These are phyloP conservation scores for Uropetala carovei DNA, from an alignment of 2,888 invertebrate genomes.

Conservation along the genomic window DNA sequence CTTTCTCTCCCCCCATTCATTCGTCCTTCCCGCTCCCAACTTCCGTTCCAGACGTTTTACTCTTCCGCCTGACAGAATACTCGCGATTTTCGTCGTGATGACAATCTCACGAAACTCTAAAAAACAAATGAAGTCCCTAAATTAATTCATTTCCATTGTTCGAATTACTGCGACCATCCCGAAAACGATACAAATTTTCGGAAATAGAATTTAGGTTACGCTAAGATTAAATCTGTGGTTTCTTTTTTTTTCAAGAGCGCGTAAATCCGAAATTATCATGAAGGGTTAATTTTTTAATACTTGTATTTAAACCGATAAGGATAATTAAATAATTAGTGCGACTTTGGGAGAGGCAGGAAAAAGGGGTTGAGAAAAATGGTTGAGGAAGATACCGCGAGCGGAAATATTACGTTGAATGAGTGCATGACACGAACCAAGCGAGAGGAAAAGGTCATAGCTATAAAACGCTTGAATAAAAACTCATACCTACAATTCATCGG, in stretches of 20 bases:
- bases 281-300: not conserved
- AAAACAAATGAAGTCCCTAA: not conserved
- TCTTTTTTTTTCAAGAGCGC: not conserved
- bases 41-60: not conserved
- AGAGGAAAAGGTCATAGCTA: no score
- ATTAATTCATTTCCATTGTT: constrained; percentile 35
- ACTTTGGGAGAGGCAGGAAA: not conserved
- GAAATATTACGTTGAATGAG: not conserved
- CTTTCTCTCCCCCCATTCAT: no score
- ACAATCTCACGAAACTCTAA: not conserved
- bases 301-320: not conserved
- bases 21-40: not conserved
- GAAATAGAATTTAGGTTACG: not conserved
- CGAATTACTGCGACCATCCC: not conserved
- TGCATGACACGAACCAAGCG: not conserved
- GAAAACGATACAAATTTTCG: not conserved
- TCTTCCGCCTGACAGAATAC: constrained; percentile 1
- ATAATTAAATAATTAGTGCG: not conserved
- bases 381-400: not conserved
- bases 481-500: no score
- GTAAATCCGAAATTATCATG: not conserved
- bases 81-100: not conserved
- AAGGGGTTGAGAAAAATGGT: not conserved
- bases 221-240: not conserved
- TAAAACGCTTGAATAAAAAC: no score